Evolutionary conservation across 2,888 invertebrate genomes (phyloP).

Genomic region (Cephus runcator): DNA sequence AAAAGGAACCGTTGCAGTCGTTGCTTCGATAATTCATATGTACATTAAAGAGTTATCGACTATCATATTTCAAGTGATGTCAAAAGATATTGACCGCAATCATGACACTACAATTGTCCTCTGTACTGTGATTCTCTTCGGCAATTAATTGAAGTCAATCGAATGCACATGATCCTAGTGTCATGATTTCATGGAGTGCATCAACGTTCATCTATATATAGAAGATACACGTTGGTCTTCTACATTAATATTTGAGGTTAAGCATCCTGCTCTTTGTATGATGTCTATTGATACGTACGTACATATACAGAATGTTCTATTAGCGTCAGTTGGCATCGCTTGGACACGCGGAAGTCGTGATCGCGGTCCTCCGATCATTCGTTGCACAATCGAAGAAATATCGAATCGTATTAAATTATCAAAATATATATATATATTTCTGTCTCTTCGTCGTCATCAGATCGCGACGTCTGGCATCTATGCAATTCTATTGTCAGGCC

Average conservation of each 20-base stretch:
- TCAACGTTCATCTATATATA: neutral
- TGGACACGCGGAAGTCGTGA: neutral
- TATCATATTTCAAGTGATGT: conserved; percentile 11
- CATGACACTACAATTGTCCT: neutral
- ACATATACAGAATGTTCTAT: neutral
- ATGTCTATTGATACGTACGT: neutral
- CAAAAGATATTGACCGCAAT: conserved; percentile 16
- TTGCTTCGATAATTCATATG: neutral
- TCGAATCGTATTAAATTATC: neutral
- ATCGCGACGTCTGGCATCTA: neutral
- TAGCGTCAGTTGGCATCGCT: neutral
- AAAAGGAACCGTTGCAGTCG: neutral
- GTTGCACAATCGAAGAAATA: neutral
- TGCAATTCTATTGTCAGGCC: neutral
- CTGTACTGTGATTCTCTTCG: neutral
- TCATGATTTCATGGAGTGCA: conserved; percentile 8
- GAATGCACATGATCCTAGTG: neutral
- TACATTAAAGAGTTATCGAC: neutral
- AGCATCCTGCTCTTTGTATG: neutral
- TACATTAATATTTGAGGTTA: neutral
- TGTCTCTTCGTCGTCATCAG: neutral
- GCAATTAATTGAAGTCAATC: neutral
- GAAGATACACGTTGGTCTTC: neutral
- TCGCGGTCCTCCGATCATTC: neutral
- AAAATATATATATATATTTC: neutral